These are phyloP conservation scores for Anser brachyrhynchus DNA, from an alignment of 2,113 vertebrate species.

Conservation along the genomic window DNA sequence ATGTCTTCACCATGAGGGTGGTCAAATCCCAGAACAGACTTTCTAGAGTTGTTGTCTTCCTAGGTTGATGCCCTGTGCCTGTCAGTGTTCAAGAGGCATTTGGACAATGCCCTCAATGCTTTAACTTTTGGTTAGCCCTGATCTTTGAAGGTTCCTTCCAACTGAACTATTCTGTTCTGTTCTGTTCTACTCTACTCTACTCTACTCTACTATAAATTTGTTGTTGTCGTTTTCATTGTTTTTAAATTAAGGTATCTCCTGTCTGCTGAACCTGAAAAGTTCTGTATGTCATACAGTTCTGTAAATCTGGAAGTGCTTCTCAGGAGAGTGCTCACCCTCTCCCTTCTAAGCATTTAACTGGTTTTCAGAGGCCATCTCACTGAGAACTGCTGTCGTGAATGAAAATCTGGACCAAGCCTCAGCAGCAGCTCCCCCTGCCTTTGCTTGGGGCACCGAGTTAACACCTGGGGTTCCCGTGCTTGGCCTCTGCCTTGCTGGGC, in stretches of 20 bases:
- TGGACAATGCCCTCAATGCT: not conserved
- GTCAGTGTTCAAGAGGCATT: not conserved
- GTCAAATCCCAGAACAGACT: not conserved
- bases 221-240: not conserved
- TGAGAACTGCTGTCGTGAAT: not conserved
- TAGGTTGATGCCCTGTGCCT: not conserved
- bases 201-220: too few relatives aligned
- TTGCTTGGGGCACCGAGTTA: not conserved
- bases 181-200: too few relatives aligned
- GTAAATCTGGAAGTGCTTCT: not conserved
- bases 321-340: rapidly evolving
- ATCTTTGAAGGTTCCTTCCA: not conserved
- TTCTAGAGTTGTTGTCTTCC: not conserved
- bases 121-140: not conserved
- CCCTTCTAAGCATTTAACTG: not conserved
- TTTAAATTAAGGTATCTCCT: not conserved
- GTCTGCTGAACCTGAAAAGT: not conserved
- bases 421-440: not conserved
- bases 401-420: not conserved
- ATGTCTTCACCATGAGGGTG: not conserved
- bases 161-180: not conserved
- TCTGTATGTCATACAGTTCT: not conserved
- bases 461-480: rapidly evolving
- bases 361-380: rapidly evolving
- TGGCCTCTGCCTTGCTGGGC: rapidly evolving